Percentiles rank a stretch among this genome's conserved stretches.
phyloP scores from a whole-genome alignment of 2,113 vertebrate genomes.

The Ceyx melanurus region DNA sequence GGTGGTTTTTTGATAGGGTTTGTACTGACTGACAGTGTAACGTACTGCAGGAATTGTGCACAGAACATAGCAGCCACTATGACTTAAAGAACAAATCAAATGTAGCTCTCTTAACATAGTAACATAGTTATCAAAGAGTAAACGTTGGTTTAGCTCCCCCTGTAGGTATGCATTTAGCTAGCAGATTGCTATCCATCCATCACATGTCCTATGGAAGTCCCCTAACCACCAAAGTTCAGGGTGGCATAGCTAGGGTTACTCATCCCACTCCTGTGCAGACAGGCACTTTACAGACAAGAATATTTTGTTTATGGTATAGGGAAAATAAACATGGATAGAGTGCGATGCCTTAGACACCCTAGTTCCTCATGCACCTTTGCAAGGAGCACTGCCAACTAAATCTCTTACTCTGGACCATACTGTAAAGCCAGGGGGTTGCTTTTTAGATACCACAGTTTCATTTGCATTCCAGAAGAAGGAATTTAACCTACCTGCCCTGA shows the following conservation, averaged over 20 bases:
- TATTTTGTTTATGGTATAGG: not conserved
- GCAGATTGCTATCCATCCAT: not conserved
- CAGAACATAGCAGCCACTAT: not conserved
- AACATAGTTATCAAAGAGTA: not conserved
- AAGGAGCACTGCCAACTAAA: not conserved
- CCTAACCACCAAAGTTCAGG: not conserved
- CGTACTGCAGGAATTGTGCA: not conserved
- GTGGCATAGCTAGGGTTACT: not conserved
- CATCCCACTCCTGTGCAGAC: not conserved
- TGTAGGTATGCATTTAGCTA: not conserved
- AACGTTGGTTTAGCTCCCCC: not conserved
- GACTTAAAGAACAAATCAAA: not conserved
- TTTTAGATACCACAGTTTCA: not conserved
- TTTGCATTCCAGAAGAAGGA: not conserved
- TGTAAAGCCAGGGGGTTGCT: not conserved
- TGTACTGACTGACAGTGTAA: not conserved
- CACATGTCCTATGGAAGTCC: not conserved
- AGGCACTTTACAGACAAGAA: not conserved
- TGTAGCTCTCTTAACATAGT: not conserved
- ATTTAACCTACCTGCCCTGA: accelerated
- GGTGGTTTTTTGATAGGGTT: not conserved
- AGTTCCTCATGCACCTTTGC: not conserved
- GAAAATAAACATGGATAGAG: not conserved
- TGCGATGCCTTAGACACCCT: not conserved
- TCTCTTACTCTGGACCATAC: not conserved